Percentiles rank a stretch among this genome's conserved stretches.
Evolutionary conservation across 2,797 vertebrate species (phyloP).

Genomic region (Lophotriccus pileatus): DNA sequence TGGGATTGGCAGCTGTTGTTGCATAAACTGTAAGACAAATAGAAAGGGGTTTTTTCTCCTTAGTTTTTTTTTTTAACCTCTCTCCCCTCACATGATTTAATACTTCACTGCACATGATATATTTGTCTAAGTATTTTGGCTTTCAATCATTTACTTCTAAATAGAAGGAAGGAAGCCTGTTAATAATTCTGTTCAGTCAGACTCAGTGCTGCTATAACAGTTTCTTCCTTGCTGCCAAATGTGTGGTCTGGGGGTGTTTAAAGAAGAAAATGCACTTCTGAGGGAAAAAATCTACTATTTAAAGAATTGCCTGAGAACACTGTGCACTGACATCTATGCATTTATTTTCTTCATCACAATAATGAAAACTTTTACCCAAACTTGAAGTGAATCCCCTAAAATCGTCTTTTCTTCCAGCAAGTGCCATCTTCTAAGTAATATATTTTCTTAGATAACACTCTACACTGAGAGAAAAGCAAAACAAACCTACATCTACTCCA

Average conservation of each 20-base stretch:
- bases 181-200: not conserved
- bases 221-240: not conserved
- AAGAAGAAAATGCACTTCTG: not conserved
- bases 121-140: not conserved
- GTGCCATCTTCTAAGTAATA: not conserved
- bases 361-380: not conserved
- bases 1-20: slow-evolving; percentile 89
- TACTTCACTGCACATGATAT: not conserved
- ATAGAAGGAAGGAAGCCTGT: not conserved
- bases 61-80: not conserved
- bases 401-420: not conserved
- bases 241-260: not conserved
- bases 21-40: slow-evolving; percentile 83
- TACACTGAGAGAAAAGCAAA: not conserved
- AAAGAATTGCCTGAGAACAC: not conserved
- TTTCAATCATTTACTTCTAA: not conserved
- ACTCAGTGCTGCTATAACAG: not conserved
- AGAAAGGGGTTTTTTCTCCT: not conserved
- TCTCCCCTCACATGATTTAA: not conserved
- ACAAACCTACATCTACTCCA: not conserved
- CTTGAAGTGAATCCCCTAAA: not conserved
- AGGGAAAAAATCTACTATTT: not conserved
- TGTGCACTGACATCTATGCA: not conserved
- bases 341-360: not conserved
- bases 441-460: not conserved